Percentiles rank a stretch among this genome's conserved stretches.
Evolutionary conservation across 2,797 vertebrate genomes (phyloP).

Genomic region (Antennarius maculatus): DNA sequence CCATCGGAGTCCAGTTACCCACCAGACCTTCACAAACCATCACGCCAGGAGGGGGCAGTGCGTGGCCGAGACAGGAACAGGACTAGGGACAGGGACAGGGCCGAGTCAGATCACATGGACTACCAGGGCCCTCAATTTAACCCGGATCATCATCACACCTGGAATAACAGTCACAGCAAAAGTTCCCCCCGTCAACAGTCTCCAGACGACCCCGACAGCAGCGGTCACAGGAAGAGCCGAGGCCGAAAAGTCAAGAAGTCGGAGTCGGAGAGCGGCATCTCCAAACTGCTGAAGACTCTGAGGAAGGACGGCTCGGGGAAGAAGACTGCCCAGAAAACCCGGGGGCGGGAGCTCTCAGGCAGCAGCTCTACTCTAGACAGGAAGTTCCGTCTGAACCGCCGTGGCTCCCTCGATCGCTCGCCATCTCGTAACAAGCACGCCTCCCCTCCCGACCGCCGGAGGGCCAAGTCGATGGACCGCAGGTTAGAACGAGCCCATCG

Average conservation of each 20-base stretch:
- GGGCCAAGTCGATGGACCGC: constrained; percentile 86
- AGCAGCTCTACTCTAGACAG: constrained; percentile 74
- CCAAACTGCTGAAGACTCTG: constrained; percentile 84
- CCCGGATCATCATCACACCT: constrained; percentile 87
- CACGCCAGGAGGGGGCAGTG: constrained; percentile 91
- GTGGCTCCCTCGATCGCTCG: constrained; percentile 90
- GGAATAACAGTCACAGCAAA: constrained; percentile 86
- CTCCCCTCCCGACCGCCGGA: constrained; percentile 85
- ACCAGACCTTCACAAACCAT: constrained; percentile 97
- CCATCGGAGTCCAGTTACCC: constrained; percentile 95
- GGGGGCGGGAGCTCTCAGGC: constrained; percentile 79
- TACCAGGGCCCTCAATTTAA: constrained; percentile 75
- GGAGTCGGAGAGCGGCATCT: constrained; percentile 84
- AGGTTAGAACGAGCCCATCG: constrained; percentile 75
- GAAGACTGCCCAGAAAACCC: constrained; percentile 79
- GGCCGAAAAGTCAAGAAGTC: constrained; percentile 84
- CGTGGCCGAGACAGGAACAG: constrained; percentile 76
- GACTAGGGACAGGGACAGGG: constrained; percentile 61
- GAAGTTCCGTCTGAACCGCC: constrained; percentile 69
- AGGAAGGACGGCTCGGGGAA: constrained; percentile 85
- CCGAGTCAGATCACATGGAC: constrained; percentile 85
- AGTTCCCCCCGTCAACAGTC: constrained; percentile 85
- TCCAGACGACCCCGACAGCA: constrained; percentile 73
- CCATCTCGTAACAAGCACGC: constrained; percentile 80
- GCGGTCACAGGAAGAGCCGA: constrained; percentile 77